Conservation (phyloP, 2,113 vertebrate species). For the Sisor rabdophorus region DNA sequence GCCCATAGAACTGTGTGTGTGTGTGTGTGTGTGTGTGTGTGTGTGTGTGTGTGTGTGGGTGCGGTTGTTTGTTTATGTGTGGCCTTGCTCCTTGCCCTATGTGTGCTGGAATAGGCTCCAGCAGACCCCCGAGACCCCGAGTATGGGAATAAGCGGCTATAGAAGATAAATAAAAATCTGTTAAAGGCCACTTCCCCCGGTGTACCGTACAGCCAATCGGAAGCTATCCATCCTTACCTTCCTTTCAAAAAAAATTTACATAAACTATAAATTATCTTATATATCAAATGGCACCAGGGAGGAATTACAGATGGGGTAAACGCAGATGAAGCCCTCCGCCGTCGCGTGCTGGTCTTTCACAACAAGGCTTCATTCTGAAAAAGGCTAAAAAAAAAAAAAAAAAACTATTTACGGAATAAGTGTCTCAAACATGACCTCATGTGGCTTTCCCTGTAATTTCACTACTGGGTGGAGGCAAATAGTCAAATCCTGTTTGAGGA, state of each 20-base stretch:
- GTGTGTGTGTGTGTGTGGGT: no score
- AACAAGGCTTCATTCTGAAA: slow-evolving; percentile 29
- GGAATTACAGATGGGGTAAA: slow-evolving; percentile 8
- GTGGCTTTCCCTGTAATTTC: slow-evolving; percentile 41
- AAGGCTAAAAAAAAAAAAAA: slow-evolving; percentile 8
- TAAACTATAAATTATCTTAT: neutral
- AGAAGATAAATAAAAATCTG: no score
- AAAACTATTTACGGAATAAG: slow-evolving; percentile 32
- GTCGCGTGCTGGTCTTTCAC: neutral
- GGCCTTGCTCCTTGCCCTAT: no score
- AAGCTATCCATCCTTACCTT: neutral
- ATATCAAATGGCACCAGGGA: neutral
- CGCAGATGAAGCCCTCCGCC: neutral
- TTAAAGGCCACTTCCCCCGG: neutral
- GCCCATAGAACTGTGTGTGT: no score
- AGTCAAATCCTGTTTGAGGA: slow-evolving; percentile 44
- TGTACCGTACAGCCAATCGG: neutral
- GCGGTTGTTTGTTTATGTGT: no score
- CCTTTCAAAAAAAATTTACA: neutral
- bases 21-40: no score
- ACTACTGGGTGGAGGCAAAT: slow-evolving; percentile 39
- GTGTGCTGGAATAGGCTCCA: no score
- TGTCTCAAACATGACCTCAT: slow-evolving; percentile 45
- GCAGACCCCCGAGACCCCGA: no score
- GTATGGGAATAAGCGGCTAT: no score